Conservation (phyloP, 2,113 vertebrate genomes). For the Tretioscincus oriximinensis region DNA sequence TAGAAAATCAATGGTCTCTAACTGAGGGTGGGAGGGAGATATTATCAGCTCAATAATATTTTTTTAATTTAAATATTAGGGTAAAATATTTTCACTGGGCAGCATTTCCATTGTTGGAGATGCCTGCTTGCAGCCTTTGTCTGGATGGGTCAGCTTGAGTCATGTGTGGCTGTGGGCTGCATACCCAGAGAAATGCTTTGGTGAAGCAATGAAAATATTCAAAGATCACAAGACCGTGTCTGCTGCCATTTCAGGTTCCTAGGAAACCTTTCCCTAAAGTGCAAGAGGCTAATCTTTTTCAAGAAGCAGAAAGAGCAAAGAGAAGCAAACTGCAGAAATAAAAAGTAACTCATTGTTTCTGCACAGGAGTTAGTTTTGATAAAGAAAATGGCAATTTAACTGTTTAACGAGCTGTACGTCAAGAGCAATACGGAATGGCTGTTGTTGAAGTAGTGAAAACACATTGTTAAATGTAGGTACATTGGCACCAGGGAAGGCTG, state of each 20-base stretch:
- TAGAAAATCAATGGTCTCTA: neutral
- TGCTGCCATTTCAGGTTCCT: neutral
- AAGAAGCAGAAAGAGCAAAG: neutral
- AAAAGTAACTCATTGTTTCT: neutral
- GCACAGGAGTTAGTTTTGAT: neutral
- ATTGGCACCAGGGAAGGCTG: no score
- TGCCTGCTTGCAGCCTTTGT: neutral
- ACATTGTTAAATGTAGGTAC: neutral
- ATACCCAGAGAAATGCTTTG: neutral
- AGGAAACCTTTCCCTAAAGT: neutral
- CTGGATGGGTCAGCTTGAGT: rapidly evolving
- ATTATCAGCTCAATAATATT: neutral
- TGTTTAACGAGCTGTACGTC: neutral
- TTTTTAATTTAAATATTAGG: neutral
- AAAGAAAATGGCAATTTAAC: neutral
- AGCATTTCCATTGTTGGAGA: neutral
- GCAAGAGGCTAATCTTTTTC: no score
- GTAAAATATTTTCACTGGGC: neutral
- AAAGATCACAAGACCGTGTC: neutral
- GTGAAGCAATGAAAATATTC: neutral
- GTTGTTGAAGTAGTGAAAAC: neutral
- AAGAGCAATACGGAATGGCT: neutral
- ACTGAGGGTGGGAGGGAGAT: neutral
- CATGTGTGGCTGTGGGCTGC: neutral
- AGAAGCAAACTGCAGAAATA: neutral